Percentiles rank a stretch among this genome's conserved stretches.
Evolutionary conservation across 2,888 invertebrate genomes (phyloP).

Genomic region (Napeogenes sylphis): DNA sequence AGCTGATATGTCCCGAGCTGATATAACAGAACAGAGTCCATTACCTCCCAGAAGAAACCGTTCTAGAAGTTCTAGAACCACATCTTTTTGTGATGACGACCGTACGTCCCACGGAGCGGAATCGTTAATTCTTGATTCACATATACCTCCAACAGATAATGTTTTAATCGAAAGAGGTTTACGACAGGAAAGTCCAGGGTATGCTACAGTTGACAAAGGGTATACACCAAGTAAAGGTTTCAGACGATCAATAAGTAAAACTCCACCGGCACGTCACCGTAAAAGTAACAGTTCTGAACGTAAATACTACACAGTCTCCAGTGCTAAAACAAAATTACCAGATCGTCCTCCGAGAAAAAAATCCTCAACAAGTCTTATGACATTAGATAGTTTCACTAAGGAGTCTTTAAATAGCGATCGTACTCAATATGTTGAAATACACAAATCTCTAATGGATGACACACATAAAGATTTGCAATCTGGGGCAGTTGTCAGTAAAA

Average conservation of each 20-base stretch:
- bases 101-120: constrained; percentile 85
- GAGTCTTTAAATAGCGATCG: constrained; percentile 62
- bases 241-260: constrained; percentile 75
- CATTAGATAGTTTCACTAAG: constrained; percentile 72
- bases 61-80: constrained; percentile 72
- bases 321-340: constrained; percentile 69
- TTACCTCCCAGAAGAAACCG: constrained; percentile 78
- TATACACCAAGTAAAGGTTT: constrained; percentile 79
- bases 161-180: constrained; percentile 57
- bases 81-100: constrained; percentile 81
- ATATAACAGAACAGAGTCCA: constrained; percentile 76
- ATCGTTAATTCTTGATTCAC: constrained; percentile 77
- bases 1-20: constrained; percentile 54
- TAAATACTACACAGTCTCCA: constrained; percentile 83
- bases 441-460: constrained; percentile 77
- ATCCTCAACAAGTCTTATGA: constrained; percentile 75
- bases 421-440: constrained; percentile 80
- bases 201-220: constrained; percentile 87
- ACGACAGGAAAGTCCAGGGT: constrained; percentile 79
- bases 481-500: constrained; percentile 86
- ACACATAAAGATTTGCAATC: constrained; percentile 82
- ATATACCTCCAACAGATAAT: constrained; percentile 51
- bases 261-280: constrained; percentile 64
- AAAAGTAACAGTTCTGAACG: constrained; percentile 74
- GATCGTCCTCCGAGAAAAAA: constrained; percentile 81